These are phyloP conservation scores for Phocoena phocoena DNA, from an alignment of 2,113 vertebrate genomes.

Conservation along the genomic window DNA sequence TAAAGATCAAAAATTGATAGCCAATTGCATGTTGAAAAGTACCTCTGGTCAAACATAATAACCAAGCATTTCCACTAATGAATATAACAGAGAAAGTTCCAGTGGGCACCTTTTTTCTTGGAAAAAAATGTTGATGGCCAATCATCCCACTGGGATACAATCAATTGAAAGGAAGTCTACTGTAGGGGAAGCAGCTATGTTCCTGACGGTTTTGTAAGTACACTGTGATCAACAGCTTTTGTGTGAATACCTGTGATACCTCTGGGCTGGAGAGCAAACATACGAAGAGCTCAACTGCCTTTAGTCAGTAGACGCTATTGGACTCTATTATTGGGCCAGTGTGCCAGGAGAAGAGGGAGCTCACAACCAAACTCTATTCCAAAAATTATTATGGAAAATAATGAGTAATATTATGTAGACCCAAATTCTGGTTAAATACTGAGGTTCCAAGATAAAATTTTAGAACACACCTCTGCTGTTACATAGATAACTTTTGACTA, in stretches of 20 bases:
- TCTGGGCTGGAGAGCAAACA: constrained; percentile 10
- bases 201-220: constrained; percentile 47
- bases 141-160: constrained; percentile 45
- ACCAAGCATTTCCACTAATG: neutral
- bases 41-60: constrained; percentile 51
- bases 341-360: neutral
- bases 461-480: neutral
- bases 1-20: constrained; percentile 43
- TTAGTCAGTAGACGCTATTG: neutral
- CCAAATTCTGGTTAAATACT: neutral
- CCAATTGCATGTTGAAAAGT: constrained; percentile 40
- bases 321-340: neutral
- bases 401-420: neutral
- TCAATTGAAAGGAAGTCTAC: constrained; percentile 10
- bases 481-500: neutral
- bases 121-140: neutral
- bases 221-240: constrained; percentile 50
- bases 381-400: constrained; percentile 3
- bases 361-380: neutral
- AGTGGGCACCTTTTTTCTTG: neutral
- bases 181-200: neutral
- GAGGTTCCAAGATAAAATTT: neutral
- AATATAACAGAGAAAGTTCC: constrained; percentile 38
- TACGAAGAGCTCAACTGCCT: neutral
- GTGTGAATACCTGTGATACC: constrained; percentile 41